Percentiles rank a stretch among this genome's conserved stretches.
phyloP scores from a whole-genome alignment of 2,888 invertebrate species.

The Trachelus tabidus region DNA sequence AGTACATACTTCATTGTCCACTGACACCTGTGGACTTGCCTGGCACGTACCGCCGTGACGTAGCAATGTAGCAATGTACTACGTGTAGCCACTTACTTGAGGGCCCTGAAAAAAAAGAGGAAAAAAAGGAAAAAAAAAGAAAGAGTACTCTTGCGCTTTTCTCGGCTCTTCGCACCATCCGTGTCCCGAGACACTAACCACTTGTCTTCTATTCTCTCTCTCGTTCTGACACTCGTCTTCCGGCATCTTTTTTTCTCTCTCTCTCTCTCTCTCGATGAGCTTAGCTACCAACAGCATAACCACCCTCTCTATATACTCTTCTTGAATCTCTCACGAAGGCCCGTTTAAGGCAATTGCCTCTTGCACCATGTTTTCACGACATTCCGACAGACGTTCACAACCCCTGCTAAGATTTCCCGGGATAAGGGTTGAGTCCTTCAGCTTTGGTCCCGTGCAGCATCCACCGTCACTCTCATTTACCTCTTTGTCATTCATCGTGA shows the following conservation, averaged over 20 bases:
- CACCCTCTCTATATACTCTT: neutral
- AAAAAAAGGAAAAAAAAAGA: neutral
- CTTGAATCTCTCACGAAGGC: slow-evolving; percentile 1
- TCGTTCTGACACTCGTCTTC: slow-evolving; percentile 5
- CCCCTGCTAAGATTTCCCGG: too few species aligned
- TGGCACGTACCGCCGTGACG: slow-evolving; percentile 25
- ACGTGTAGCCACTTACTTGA: slow-evolving; percentile 51
- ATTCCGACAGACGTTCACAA: too few species aligned
- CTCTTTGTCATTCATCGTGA: neutral
- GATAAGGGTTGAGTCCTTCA: too few species aligned
- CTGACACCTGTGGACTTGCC: slow-evolving; percentile 63
- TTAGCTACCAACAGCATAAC: neutral
- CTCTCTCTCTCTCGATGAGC: neutral
- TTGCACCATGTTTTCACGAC: slow-evolving; percentile 20
- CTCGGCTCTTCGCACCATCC: slow-evolving; percentile 44
- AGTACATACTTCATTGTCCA: slow-evolving; percentile 56
- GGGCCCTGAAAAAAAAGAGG: slow-evolving; percentile 4
- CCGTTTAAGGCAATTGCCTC: slow-evolving; percentile 51
- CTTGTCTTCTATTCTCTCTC: slow-evolving; percentile 23
- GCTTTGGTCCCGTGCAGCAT: too few species aligned
- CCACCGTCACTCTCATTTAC: slow-evolving; percentile 2
- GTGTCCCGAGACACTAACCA: slow-evolving; percentile 10
- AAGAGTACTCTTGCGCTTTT: slow-evolving; percentile 53
- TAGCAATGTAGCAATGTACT: slow-evolving; percentile 19
- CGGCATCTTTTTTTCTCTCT: slow-evolving; percentile 12